Evolutionary conservation across 2,797 vertebrate species (phyloP).

Genomic region (Scolopax bukidnonensis): DNA sequence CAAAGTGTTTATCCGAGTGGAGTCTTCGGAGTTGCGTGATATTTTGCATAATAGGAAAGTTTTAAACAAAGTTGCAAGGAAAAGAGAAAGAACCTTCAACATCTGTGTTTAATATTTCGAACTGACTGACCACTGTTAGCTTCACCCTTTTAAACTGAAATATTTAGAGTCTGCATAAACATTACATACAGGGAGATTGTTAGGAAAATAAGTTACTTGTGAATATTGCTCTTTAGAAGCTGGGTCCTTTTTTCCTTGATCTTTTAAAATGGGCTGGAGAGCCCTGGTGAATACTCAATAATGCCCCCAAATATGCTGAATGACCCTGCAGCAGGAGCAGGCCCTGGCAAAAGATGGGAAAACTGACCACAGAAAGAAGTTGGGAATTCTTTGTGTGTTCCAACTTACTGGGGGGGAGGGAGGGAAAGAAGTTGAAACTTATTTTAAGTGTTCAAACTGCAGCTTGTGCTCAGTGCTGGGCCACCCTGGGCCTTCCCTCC

Average conservation of each 20-base stretch:
- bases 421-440: background rate
- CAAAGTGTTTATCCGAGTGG: background rate
- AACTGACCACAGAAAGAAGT: background rate
- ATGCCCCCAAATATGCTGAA: background rate
- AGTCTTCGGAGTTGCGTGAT: background rate
- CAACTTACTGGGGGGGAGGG: background rate
- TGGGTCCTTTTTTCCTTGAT: background rate
- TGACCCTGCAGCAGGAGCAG: background rate
- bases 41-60: background rate
- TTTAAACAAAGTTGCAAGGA: background rate
- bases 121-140: background rate
- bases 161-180: background rate
- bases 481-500: background rate
- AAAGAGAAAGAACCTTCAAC: background rate
- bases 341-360: background rate
- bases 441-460: background rate
- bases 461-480: accelerated
- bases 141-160: background rate
- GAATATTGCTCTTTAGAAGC: background rate
- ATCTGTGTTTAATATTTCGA: conserved; percentile 11
- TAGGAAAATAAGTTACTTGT: background rate
- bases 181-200: accelerated
- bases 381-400: background rate
- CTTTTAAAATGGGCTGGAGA: background rate
- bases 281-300: background rate